These are phyloP conservation scores for Zoanthus gigantus DNA, from an alignment of 92 coral and sea anemone genomes.

Conservation along the genomic window DNA sequence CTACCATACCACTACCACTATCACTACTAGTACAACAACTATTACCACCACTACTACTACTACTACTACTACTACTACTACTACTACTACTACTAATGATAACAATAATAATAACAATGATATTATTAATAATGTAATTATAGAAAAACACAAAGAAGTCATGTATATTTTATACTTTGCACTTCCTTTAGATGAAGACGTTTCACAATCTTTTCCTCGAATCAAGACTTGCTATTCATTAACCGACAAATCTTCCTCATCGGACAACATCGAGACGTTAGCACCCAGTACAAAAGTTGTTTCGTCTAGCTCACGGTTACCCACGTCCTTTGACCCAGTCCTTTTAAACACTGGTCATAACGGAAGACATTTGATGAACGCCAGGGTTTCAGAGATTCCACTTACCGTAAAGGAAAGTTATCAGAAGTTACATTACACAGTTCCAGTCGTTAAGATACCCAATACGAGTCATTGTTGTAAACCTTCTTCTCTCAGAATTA, in stretches of 20 bases:
- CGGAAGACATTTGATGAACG: constrained; percentile 8
- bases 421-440: not conserved
- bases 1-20: too few relatives aligned
- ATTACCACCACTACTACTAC: too few relatives aligned
- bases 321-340: not conserved
- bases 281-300: constrained; percentile 4
- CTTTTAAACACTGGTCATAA: not conserved
- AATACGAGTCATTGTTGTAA: not conserved
- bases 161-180: too few relatives aligned
- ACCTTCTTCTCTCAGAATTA: not conserved
- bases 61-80: too few relatives aligned
- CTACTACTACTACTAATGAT: too few relatives aligned
- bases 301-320: not conserved
- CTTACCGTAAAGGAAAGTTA: constrained; percentile 10
- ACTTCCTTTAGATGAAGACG: constrained; percentile 1
- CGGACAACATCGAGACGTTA: not conserved
- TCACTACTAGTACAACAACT: too few relatives aligned
- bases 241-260: not conserved
- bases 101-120: too few relatives aligned
- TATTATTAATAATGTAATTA: too few relatives aligned
- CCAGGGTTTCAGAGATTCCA: not conserved
- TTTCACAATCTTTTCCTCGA: constrained; percentile 57
- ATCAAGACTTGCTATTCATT: constrained; percentile 77
- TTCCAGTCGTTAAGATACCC: not conserved
- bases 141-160: too few relatives aligned